Evolutionary conservation across 2,888 invertebrate species (phyloP), one percentile per base, ranked within the genome.

Genomic region (Plagiodera versicolora): DNA sequence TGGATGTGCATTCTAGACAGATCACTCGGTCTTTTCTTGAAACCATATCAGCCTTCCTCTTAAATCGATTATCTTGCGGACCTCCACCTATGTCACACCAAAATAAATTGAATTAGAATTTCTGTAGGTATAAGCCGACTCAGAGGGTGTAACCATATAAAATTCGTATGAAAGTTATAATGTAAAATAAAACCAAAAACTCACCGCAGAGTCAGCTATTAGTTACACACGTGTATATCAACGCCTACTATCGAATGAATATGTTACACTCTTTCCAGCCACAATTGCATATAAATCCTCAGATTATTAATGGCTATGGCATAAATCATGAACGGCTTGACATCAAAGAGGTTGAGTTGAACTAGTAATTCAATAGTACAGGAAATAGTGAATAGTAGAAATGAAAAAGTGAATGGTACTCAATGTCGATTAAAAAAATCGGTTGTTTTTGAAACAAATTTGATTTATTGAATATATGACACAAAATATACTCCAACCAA

Each of bases 171-270:
- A 24, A 44, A 51, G 39, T 20, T 20, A 39, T 44, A 53, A 20
- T 24, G 20, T 53, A 11, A 14, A 53, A 53, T 53, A 45, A 53
- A 53, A 53, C 39, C 53, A 53, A 53, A 53, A 53, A 53, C 28
- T 53, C 20, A 24, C 44, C 44, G 20, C 53, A 44, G 53, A 19
- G 28, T 44, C 45, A 17, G 44, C 17, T 44, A 63, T 65, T 65
- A 65, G 65, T 56, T 61, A 63, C 63, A 66, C 66, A 66, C 66
- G 66, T 63, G 63, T 59, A 60, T 53, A 55, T 61, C 61, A 58
- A 61, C 66, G 66, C 66, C 66, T 61, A 66, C 66, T 50, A 63
- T 59, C 47, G 49, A 61, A 66, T 66, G 63, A 63, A 61, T 59
- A 65, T 63, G 63, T 65, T 65, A 65, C 39, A 39, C 63, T 61